Evolutionary conservation across 2,113 vertebrate genomes (phyloP).

Genomic region (Pongo pygmaeus): DNA sequence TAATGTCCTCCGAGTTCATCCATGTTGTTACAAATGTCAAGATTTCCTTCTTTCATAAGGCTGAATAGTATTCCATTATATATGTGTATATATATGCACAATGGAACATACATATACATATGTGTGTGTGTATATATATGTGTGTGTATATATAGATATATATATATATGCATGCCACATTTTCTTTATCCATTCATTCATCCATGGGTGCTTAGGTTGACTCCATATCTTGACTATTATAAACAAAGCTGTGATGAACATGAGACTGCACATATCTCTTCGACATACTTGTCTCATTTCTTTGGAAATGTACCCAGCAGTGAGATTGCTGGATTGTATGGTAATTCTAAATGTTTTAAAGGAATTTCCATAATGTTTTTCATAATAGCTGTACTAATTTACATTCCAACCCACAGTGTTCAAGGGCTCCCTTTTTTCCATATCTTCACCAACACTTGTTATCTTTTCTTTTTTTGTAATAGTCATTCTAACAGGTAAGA

Average conservation of each 20-base stretch:
- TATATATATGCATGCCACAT: not conserved
- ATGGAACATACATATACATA: no score
- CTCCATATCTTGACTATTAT: not conserved
- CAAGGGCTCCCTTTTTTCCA: not conserved
- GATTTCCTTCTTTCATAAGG: not conserved
- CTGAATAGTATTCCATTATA: not conserved
- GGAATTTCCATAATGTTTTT: not conserved
- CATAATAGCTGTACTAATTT: not conserved
- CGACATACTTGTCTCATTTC: not conserved
- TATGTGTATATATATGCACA: not conserved
- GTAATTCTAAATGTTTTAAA: not conserved
- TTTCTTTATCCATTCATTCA: not conserved
- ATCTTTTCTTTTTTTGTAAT: not conserved
- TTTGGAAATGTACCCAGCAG: not conserved
- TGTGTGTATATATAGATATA: fast-evolving
- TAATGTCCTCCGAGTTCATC: not conserved
- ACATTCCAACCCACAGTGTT: not conserved
- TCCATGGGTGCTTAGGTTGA: not conserved
- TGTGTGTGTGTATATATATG: no score
- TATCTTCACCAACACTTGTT: not conserved
- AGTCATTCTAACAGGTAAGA: not conserved
- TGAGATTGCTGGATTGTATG: not conserved
- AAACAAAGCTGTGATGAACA: not conserved
- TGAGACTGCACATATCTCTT: not conserved
- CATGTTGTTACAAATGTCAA: not conserved